Base-by-base conservation (phyloP, 2,113 vertebrate genomes). In the Atractosteus spatula region DNA sequence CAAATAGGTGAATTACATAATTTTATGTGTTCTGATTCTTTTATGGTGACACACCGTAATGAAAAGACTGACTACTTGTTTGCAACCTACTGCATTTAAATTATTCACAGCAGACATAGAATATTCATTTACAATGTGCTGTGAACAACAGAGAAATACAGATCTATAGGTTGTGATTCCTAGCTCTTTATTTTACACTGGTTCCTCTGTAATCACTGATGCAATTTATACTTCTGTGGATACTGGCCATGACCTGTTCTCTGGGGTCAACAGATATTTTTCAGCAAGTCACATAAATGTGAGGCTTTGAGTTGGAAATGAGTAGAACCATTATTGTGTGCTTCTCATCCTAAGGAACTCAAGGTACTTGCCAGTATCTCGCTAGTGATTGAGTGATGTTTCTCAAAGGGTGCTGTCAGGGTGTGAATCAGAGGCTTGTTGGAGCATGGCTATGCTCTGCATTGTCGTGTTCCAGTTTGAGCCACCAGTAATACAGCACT, bases 381-480 rank as follows among this genome's bases (percentile, higher is more conserved):
- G 29, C 29, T 73, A 44, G 71, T 63, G 69, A 84, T 71, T 84
- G 84, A 87, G 51, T 83, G 83, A 86, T 83, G 71, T 75, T 87
- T 78, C 85, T 82, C 77, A 78, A 76, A 78, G 80, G 72, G 65
- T 7, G 3, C 71, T 79, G 80, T 82, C 87, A 42, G 74, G 62
- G 74, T 85, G 85, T 87, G 90, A 91, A 88, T 91, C 87, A 86
- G 75, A 74, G 78, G 67, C 72, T 62, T 84, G 69, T 69, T 74
- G 80, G 85, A 81, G 85, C 83, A 62, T 71, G 44, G 76, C 77
- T 3, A 2, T 7, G 68, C 76, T 73, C 62, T 67, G 57, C 41
- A 47, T 77, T 79, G 80, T 82, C 75, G 43, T 65, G 61, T 82
- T 88, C 73, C 3, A 7, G 78, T 69, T 66, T 51, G 80, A 79